Conservation (phyloP, 2,797 vertebrate species). For the Rhyacichthys aspro region DNA sequence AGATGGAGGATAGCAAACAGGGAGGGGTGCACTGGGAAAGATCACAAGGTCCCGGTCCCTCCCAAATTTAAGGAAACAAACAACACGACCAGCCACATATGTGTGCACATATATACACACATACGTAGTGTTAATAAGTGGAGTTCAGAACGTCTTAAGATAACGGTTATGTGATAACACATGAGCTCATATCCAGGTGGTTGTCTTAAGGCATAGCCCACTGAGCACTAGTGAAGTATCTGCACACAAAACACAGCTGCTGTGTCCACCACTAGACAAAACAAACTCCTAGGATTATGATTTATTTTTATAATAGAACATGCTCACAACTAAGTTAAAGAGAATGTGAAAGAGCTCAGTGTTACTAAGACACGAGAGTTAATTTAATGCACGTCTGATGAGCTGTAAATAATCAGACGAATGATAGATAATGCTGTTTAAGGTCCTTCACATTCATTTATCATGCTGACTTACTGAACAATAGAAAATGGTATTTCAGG, state of each 20-base stretch:
- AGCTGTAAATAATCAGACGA: conserved; percentile 1
- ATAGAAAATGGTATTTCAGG: too few relatives aligned
- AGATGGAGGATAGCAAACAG: conserved; percentile 52
- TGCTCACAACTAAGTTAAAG: conserved; percentile 50
- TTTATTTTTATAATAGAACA: conserved; percentile 62
- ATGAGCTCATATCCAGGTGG: conserved; percentile 87
- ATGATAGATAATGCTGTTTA: neutral
- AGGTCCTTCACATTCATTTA: neutral
- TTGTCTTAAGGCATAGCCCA: conserved; percentile 71
- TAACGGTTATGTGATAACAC: conserved; percentile 76
- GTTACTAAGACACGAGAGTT: conserved; percentile 25
- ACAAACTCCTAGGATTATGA: conserved; percentile 65
- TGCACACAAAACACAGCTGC: conserved; percentile 72
- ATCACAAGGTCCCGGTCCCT: conserved; percentile 76
- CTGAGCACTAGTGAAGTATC: conserved; percentile 66
- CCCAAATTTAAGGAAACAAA: conserved; percentile 74
- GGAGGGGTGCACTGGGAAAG: conserved; percentile 71
- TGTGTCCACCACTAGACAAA: conserved; percentile 67
- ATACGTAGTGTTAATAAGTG: conserved; percentile 54
- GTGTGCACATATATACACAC: conserved; percentile 16
- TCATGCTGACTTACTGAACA: neutral
- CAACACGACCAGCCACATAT: conserved; percentile 40
- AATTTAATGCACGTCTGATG: conserved; percentile 2
- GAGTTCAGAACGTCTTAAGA: conserved; percentile 64
- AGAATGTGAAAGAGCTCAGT: conserved; percentile 31